Evolutionary conservation across 2,888 invertebrate species (phyloP), one percentile per base, ranked within the genome.

Genomic region (Limnephilus marmoratus): DNA sequence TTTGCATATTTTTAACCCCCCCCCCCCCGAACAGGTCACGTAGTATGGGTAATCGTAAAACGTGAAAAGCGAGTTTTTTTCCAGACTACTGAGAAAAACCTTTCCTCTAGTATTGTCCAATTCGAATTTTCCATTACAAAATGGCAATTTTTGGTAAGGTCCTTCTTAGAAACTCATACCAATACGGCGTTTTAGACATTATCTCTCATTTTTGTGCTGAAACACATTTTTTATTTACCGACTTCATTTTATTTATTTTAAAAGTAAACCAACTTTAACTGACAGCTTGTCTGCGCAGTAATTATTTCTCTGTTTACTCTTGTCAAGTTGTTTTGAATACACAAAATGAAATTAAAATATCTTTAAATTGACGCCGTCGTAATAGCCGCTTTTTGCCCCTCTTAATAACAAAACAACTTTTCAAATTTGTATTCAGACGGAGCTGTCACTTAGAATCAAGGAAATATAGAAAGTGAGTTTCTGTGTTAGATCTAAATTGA

Each of bases 271-370:
- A 13, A 45, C 18, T 86, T 86, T 24, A 86, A 49, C 49, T 86
- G 86, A 49, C 86, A 45, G 45, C 82, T 29, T 90, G 82, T 68
- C 45, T 81, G 13, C 49, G 37, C 90, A 81, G 49, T 41, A 90
- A 34, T 45, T 82, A 49, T 90, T 68, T 9, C 9, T 24, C 15
- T 90, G 45, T 82, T 82, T 90, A 90, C 31, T 34, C 80, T 11
- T 37, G 31, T n/a, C 31, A 81, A 49, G 45, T 81, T 81, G 49
- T 90, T 81, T 45, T 45, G 45, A 45, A 49, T 86, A 86, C 45
- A 86, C 37, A 86, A 45, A n/a, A 86, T n/a, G 37, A 83, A 83
- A 68, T 18, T 68, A 68, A 68, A 68, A 68, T 68, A 68, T 18
- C 53, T 68, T 18, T 18, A 68, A 68, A 68, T 68, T 68, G 53